Evolutionary conservation across 2,888 invertebrate genomes (phyloP).

Genomic region (Pterobdella sp.): DNA sequence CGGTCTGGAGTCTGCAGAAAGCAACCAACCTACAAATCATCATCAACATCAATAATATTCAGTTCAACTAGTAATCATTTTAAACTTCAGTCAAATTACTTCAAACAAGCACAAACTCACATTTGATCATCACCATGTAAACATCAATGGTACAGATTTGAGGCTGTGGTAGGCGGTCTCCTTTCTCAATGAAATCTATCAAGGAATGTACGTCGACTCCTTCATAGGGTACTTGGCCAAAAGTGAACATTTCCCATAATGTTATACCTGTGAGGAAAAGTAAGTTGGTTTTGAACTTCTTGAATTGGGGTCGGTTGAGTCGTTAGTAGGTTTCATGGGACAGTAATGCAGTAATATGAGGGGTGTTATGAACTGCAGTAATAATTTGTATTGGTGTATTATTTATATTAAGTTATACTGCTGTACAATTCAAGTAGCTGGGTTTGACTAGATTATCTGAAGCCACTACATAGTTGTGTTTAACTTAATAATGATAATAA

Average conservation of each 20-base stretch:
- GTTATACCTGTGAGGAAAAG: constrained; percentile 62
- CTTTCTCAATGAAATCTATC: constrained; percentile 83
- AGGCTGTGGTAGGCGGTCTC: constrained; percentile 84
- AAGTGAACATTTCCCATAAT: constrained; percentile 93
- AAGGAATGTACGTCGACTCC: constrained; percentile 82
- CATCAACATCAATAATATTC: neutral
- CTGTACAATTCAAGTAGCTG: too few species aligned
- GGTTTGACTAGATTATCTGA: too few species aligned
- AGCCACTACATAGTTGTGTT: too few species aligned
- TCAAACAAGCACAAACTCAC: constrained; percentile 51
- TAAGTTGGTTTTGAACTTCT: neutral
- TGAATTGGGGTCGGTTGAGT: neutral
- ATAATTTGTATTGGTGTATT: too few species aligned
- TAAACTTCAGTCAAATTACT: neutral
- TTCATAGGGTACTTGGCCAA: constrained; percentile 87
- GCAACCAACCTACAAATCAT: constrained; percentile 82
- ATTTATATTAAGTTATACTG: too few species aligned
- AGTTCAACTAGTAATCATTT: neutral
- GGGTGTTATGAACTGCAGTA: neutral
- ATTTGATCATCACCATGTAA: constrained; percentile 90
- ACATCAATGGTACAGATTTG: constrained; percentile 87
- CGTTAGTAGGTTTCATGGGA: neutral
- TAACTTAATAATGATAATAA: too few species aligned
- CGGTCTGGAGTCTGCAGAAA: constrained; percentile 86
- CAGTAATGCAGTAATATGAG: neutral